These are phyloP conservation scores for Megaustenia siamemsis DNA, from an alignment of 2,888 invertebrate species.

Conservation along the genomic window DNA sequence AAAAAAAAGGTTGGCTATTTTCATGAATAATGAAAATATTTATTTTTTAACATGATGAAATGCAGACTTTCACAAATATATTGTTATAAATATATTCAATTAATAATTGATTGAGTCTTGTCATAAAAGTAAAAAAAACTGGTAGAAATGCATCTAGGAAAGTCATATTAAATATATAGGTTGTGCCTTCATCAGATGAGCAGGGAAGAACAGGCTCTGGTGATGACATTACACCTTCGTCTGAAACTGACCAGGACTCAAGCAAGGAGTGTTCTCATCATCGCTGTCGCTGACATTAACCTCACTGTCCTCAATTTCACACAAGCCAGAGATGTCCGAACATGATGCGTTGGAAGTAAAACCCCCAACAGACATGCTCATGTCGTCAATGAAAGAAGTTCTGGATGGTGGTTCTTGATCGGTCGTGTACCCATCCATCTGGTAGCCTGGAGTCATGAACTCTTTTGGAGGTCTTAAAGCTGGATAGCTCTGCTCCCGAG, in stretches of 20 bases:
- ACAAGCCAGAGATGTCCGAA: slow-evolving; percentile 92
- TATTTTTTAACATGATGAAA: no score
- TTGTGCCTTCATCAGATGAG: not conserved
- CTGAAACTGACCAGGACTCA: slow-evolving; percentile 51
- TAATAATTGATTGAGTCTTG: no score
- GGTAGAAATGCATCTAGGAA: no score
- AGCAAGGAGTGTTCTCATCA: slow-evolving; percentile 66
- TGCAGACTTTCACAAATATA: no score
- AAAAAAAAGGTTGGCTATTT: no score
- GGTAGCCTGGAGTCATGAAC: slow-evolving; percentile 63
- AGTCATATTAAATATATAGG: no score
- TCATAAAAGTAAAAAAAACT: no score
- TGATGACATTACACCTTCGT: slow-evolving; percentile 55
- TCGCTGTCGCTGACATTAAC: slow-evolving; percentile 76
- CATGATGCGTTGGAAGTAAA: slow-evolving; percentile 84
- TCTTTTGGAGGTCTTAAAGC: slow-evolving; percentile 52
- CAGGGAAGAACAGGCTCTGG: not conserved
- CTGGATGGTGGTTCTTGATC: slow-evolving; percentile 85
- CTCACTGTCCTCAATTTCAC: slow-evolving; percentile 89
- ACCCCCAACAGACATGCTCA: slow-evolving; percentile 85
- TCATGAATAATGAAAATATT: no score
- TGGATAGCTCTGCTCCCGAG: slow-evolving; percentile 26
- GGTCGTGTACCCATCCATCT: slow-evolving; percentile 77
- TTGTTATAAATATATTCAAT: no score
- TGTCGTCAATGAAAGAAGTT: slow-evolving; percentile 83